Conservation (phyloP, 2,888 invertebrate genomes). For the Tenthredo mesomela region DNA sequence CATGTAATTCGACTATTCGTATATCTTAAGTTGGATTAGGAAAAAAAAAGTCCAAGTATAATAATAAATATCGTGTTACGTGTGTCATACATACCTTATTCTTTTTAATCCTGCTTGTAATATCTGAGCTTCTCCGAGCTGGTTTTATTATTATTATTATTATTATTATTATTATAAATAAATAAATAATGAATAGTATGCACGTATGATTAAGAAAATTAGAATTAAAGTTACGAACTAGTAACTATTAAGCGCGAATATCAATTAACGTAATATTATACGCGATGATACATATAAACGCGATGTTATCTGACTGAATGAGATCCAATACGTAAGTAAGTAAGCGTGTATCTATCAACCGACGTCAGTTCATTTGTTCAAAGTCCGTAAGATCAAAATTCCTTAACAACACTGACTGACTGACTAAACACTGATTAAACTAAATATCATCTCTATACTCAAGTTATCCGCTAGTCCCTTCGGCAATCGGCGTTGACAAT, state of each 20-base stretch:
- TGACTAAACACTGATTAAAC: too few relatives aligned
- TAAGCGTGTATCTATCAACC: neutral
- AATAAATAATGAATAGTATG: neutral
- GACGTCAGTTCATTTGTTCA: constrained; percentile 61
- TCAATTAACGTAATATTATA: neutral
- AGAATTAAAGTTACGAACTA: neutral
- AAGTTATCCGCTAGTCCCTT: neutral
- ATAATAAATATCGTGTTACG: neutral
- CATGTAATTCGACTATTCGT: neutral
- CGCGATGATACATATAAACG: neutral
- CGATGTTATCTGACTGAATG: neutral
- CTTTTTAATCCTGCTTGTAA: neutral
- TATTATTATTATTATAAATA: too few relatives aligned
- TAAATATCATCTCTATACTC: neutral
- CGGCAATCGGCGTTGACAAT: neutral
- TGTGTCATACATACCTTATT: constrained; percentile 4
- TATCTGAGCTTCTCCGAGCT: neutral
- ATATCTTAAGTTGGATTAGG: neutral
- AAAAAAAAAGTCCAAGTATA: neutral
- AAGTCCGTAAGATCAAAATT: constrained; percentile 70
- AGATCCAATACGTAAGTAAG: neutral
- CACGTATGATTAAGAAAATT: neutral
- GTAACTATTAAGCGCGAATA: neutral
- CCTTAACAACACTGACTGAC: constrained; percentile 65
- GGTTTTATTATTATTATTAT: neutral